A percentile compares a stretch with the other conserved stretches of the same genome.
These are phyloP conservation scores for Orthonevra nobilis DNA, from an alignment of 2,888 invertebrate genomes.

Conservation along the genomic window DNA sequence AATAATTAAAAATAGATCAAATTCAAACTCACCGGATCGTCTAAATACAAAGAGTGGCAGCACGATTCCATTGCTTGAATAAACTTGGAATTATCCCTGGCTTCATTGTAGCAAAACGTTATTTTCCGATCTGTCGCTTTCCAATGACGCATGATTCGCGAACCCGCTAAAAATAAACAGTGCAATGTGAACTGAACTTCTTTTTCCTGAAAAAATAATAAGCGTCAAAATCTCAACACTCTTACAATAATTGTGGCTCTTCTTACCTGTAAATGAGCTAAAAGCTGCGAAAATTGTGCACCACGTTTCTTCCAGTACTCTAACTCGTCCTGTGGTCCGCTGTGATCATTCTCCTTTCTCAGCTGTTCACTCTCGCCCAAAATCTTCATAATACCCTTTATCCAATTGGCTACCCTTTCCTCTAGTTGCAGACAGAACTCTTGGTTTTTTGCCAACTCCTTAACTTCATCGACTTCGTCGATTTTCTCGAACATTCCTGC, in stretches of 20 bases:
- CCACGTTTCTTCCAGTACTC: conserved; percentile 98
- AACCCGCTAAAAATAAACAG: conserved; percentile 88
- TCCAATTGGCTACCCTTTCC: conserved; percentile 88
- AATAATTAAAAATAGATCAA: no score
- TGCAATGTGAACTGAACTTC: conserved; percentile 90
- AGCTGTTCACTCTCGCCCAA: conserved; percentile 95
- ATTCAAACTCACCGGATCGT: conserved; percentile 87
- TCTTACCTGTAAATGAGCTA: conserved; percentile 87
- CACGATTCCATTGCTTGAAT: conserved; percentile 96
- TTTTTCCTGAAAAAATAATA: conserved; percentile 81
- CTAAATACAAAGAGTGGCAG: conserved; percentile 94
- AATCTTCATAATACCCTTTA: conserved; percentile 89
- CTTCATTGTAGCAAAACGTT: conserved; percentile 96
- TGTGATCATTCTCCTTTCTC: conserved; percentile 93
- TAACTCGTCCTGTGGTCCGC: conserved; percentile 96
- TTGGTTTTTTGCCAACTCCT: conserved; percentile 85
- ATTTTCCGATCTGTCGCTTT: conserved; percentile 93
- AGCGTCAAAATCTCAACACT: not conserved
- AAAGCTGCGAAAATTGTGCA: conserved; percentile 94
- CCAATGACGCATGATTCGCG: conserved; percentile 91
- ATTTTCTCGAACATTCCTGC: conserved; percentile 83
- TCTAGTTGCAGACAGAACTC: conserved; percentile 85
- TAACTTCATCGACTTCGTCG: conserved; percentile 85
- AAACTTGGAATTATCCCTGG: conserved; percentile 97
- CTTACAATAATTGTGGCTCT: no score